A percentile compares a stretch with the other conserved stretches of the same genome.
phyloP scores from a whole-genome alignment of 2,113 vertebrate species.

The Coregonus clupeaformis region DNA sequence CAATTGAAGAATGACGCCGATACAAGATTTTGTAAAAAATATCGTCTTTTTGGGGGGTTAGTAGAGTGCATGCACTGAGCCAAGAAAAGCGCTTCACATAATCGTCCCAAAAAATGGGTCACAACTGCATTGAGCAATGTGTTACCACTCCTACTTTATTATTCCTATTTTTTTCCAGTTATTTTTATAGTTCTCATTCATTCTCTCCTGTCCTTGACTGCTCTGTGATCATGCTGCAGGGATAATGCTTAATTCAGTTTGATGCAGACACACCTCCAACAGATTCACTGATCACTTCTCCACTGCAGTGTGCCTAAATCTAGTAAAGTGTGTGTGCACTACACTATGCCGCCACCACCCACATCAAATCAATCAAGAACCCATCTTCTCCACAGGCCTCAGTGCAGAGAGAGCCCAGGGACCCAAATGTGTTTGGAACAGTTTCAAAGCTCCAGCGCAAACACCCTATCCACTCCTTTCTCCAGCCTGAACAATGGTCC shows the following conservation, averaged over 20 bases:
- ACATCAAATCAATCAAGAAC: neutral
- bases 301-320: too few species aligned
- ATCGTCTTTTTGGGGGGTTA: too few species aligned
- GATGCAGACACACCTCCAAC: neutral
- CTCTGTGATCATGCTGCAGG: neutral
- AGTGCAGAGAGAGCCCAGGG: neutral
- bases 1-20: slow-evolving; percentile 5
- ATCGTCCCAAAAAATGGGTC: too few species aligned
- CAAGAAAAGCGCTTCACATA: too few species aligned
- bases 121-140: too few species aligned
- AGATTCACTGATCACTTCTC: neutral
- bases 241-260: neutral
- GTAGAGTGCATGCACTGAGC: too few species aligned
- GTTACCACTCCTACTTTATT: too few species aligned
- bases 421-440: neutral
- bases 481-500: slow-evolving; percentile 41
- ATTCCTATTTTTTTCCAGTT: slow-evolving; percentile 18
- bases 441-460: slow-evolving; percentile 17
- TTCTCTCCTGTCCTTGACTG: slow-evolving; percentile 14
- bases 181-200: slow-evolving; percentile 19
- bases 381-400: neutral
- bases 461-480: neutral
- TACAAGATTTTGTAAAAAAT: too few species aligned
- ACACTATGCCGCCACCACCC: too few species aligned
- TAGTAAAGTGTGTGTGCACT: too few species aligned